Evolutionary conservation across 1,140 invertebrate genomes (phyloP).

Genomic region (Apocrypta bakeri): DNA sequence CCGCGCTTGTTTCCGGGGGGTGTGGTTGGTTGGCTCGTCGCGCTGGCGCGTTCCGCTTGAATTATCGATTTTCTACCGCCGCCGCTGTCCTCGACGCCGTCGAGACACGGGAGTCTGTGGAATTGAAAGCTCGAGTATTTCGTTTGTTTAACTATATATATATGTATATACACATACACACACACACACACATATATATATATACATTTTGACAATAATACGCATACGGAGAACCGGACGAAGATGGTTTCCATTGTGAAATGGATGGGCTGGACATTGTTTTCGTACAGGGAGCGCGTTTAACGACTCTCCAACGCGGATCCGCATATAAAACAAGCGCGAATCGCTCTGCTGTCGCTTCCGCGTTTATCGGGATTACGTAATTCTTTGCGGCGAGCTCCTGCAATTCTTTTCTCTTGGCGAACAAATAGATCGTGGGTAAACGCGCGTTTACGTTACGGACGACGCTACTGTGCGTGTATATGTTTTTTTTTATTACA

Average conservation of each 20-base stretch:
- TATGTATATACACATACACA: too few species aligned
- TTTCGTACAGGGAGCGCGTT: not conserved
- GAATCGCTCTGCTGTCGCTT: not conserved
- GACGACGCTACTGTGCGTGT: too few species aligned
- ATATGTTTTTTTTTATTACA: not conserved
- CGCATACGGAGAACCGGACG: too few species aligned
- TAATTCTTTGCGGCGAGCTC: not conserved
- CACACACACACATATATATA: too few species aligned
- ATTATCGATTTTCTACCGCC: slow-evolving; percentile 24
- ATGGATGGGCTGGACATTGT: not conserved
- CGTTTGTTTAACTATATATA: too few species aligned
- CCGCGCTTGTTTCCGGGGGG: too few species aligned
- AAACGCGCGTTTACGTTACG: not conserved
- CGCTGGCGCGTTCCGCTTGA: not conserved
- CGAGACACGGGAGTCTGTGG: not conserved
- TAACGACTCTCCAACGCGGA: not conserved
- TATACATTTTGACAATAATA: too few species aligned
- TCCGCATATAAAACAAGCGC: too few species aligned
- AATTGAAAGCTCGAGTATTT: not conserved
- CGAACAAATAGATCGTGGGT: not conserved
- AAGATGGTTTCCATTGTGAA: too few species aligned
- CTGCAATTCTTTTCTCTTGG: not conserved
- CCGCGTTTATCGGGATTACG: not conserved
- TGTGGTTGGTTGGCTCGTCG: not conserved
- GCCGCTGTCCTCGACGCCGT: too few species aligned